These are phyloP conservation scores for Stigmatopora argus DNA, from an alignment of 2,113 vertebrate genomes.

Conservation along the genomic window DNA sequence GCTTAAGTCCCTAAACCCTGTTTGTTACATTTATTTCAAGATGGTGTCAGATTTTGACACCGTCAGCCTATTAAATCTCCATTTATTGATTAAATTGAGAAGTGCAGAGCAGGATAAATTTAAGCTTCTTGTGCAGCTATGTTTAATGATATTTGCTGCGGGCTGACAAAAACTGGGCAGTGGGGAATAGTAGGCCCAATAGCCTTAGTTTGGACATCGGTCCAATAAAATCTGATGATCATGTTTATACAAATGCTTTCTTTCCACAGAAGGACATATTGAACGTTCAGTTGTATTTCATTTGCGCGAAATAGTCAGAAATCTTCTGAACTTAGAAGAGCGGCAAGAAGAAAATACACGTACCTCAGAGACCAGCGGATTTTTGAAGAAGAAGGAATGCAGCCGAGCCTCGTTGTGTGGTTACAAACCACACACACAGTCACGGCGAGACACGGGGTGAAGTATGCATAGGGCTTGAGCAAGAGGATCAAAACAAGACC, in stretches of 20 bases:
- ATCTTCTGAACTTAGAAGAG: constrained; percentile 48
- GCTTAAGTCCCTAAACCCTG: no score
- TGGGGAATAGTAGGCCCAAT: background rate
- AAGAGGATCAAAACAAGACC: constrained; percentile 63
- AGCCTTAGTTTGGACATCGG: no score
- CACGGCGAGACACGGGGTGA: constrained; percentile 23
- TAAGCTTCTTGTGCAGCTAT: no score
- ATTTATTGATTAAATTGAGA: no score
- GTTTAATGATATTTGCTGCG: no score
- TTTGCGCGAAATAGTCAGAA: constrained; percentile 26
- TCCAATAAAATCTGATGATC: background rate
- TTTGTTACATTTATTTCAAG: no score
- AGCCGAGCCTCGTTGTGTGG: constrained; percentile 50
- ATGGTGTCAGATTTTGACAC: no score
- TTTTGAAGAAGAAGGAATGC: constrained; percentile 32
- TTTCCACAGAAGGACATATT: background rate
- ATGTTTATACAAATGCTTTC: background rate
- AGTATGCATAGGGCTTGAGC: constrained; percentile 44
- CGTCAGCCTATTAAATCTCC: no score
- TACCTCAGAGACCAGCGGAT: constrained; percentile 49
- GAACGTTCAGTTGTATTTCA: constrained; percentile 35
- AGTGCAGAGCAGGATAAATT: no score
- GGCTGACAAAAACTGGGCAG: background rate
- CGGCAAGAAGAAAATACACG: constrained; percentile 50
- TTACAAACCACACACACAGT: constrained; percentile 17